Percentiles rank a stretch among this genome's conserved stretches.
Conservation (phyloP, 2,888 invertebrate genomes). For the Drosophila fulvimacula region DNA sequence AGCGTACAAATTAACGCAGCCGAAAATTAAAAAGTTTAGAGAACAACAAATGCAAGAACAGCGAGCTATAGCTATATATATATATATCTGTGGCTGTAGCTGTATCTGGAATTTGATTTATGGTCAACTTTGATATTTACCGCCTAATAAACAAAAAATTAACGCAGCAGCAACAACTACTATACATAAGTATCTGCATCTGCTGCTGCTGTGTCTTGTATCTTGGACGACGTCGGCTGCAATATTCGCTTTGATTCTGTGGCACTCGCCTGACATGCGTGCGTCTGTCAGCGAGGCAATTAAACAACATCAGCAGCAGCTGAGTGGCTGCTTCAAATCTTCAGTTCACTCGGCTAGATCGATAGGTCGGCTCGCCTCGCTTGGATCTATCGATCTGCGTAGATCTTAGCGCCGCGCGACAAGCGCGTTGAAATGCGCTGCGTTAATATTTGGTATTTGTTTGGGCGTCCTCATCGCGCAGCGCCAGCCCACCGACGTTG, state of each 20-base stretch:
- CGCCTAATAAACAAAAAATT: conserved; percentile 80
- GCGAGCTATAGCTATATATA: conserved; percentile 15
- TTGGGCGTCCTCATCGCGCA: conserved; percentile 60
- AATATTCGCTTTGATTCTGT: conserved; percentile 68
- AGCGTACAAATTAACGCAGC: conserved; percentile 73
- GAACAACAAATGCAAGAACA: conserved; percentile 18
- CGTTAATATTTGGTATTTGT: conserved; percentile 79
- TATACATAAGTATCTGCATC: conserved; percentile 15
- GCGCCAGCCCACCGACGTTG: conserved; percentile 69
- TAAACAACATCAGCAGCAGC: conserved; percentile 72
- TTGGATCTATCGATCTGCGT: conserved; percentile 27
- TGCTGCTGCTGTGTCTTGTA: conserved; percentile 17
- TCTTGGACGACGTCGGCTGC: conserved; percentile 30
- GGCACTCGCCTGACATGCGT: conserved; percentile 63
- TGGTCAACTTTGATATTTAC: conserved; percentile 79
- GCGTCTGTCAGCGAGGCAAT: conserved; percentile 73
- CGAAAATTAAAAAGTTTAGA: conserved; percentile 63
- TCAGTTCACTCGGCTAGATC: conserved; percentile 6
- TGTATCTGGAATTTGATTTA: conserved; percentile 70
- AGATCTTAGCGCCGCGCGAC: conserved; percentile 46
- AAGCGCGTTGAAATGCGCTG: conserved; percentile 67
- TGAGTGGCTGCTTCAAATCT: conserved; percentile 42
- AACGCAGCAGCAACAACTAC: conserved; percentile 45
- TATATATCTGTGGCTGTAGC: conserved; percentile 18
- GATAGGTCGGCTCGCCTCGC: conserved; percentile 9